Evolutionary conservation across 1,140 invertebrate genomes (phyloP), one percentile per base, ranked within the genome.

Genomic region (Papilio polyxenes): DNA sequence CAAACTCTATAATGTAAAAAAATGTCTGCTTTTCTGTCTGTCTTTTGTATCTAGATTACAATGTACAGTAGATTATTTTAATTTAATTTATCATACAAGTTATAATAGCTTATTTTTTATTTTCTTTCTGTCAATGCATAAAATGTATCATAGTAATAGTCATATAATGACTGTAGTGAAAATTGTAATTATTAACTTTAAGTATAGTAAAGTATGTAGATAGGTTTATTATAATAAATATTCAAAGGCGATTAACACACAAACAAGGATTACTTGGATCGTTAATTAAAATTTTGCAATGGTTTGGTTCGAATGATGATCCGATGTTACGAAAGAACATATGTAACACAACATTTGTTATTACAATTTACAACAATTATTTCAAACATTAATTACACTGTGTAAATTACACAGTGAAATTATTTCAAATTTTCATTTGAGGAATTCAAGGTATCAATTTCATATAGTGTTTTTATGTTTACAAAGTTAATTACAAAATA

Each of bases 261-360:
- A 72, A 56, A 77, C 8, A 40, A 62, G 5, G 62, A 79, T 62
- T 79, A 48, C 17, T 62, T 62, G 77, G 77, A 79, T 62, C 15
- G 77, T 79, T 78, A n/a, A 23, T 20, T 53, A 53, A 77, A 77
- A 13, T 59, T 40, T 10, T 59, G 77, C 53, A 79, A 44, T 77
- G 23, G 81, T 48, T 44, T 51, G 69, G 85, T 23, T 80, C 82
- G 76, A 62, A 81, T 83, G 83, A 83, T 83, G 81, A 40, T 81
- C 72, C 81, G 85, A 84, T 86, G 82, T 69, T 83, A 83, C 74
- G 17, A 69, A 80, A 51, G 17, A 62, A 69, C 5, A 65, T 31
- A 31, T 31, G 23, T 31, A 31, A 31, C 23, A 31, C 23, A 31
- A 31, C 23, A 31, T 31, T 31, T 31, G 23, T 31, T n/a, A n/a